Conservation (phyloP, 1,140 invertebrate species). For the Hyposmocoma kahamanoa region DNA sequence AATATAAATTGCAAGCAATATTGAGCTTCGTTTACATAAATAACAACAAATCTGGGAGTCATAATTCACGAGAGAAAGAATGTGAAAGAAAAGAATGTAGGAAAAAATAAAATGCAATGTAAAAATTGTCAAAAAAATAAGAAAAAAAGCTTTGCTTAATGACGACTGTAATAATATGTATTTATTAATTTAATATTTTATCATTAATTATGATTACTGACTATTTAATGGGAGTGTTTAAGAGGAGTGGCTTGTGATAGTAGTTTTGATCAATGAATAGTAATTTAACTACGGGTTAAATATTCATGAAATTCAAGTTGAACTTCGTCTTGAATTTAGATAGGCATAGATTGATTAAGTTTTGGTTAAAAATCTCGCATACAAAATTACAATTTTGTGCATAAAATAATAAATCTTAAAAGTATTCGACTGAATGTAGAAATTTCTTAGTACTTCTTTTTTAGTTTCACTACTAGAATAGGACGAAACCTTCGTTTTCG, state of each 20-base stretch:
- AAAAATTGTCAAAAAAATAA: conserved; percentile 25
- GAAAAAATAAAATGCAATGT: conserved; percentile 33
- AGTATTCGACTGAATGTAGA: too few relatives aligned
- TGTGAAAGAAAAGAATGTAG: conserved; percentile 19
- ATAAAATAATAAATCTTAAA: too few relatives aligned
- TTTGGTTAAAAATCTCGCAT: too few relatives aligned
- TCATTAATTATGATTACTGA: conserved; percentile 38
- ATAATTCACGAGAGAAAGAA: conserved; percentile 24
- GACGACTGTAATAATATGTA: conserved; percentile 39
- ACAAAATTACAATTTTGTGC: too few relatives aligned
- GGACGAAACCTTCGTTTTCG: too few relatives aligned
- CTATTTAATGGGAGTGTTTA: conserved; percentile 55
- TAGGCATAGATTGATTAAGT: too few relatives aligned
- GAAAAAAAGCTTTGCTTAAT: conserved; percentile 44
- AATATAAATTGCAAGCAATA: background rate
- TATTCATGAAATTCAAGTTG: too few relatives aligned
- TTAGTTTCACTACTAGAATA: too few relatives aligned
- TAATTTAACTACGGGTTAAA: too few relatives aligned
- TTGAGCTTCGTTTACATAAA: background rate
- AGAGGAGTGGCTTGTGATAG: conserved; percentile 65
- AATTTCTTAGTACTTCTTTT: background rate
- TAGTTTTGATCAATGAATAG: conserved; percentile 23
- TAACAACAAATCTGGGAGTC: conserved; percentile 14
- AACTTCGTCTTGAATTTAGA: too few relatives aligned
- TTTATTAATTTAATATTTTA: conserved; percentile 34